Percentiles rank a stretch among this genome's conserved stretches.
Conservation (phyloP, 2,888 invertebrate species). For the Sycophila texana region DNA sequence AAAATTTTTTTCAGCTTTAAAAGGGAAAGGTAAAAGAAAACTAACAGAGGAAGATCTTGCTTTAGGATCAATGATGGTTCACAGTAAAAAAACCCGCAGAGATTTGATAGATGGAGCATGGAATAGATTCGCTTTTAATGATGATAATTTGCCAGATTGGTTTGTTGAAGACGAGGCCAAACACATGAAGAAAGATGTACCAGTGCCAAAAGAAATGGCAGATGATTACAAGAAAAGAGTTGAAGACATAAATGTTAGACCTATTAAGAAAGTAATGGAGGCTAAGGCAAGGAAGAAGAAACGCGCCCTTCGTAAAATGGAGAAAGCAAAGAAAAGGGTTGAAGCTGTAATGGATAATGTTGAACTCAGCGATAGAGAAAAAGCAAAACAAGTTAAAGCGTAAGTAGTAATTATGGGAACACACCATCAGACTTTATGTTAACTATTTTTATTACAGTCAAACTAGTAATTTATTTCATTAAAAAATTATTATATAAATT, state of each 20-base stretch:
- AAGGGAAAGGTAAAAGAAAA: constrained; percentile 81
- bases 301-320: constrained; percentile 89
- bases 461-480: not conserved
- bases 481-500: not conserved
- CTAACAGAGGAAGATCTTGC: constrained; percentile 93
- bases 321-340: constrained; percentile 96
- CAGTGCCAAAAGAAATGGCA: constrained; percentile 91
- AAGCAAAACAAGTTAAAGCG: constrained; percentile 93
- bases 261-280: constrained; percentile 98
- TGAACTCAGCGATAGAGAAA: constrained; percentile 95
- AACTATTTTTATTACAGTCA: too few species aligned
- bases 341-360: constrained; percentile 94
- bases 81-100: constrained; percentile 92
- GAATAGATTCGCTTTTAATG: constrained; percentile 95
- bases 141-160: constrained; percentile 95
- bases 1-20: constrained; percentile 74
- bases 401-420: constrained; percentile 74
- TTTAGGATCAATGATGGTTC: constrained; percentile 92
- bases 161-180: constrained; percentile 95
- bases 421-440: too few species aligned
- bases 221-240: constrained; percentile 90
- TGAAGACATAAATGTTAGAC: constrained; percentile 92
- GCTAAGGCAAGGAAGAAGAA: constrained; percentile 98
- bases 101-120: constrained; percentile 94
- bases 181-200: constrained; percentile 89